phyloP scores from a whole-genome alignment of 2,888 invertebrate genomes.

The Ophion slaviceki region DNA sequence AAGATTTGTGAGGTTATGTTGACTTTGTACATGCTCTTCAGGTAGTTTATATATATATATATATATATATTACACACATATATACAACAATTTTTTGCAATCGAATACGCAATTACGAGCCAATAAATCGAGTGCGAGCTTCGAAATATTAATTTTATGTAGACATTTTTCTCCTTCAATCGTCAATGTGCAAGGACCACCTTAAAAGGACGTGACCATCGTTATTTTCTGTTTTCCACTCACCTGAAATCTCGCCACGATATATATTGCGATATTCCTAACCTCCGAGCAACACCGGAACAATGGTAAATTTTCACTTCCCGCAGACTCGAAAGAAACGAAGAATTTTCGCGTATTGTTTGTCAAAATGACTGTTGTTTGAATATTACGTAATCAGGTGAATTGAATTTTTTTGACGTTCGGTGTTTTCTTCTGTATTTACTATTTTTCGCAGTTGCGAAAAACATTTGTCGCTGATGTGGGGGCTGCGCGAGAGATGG shows the following conservation, averaged over 20 bases:
- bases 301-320: neutral
- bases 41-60: too few species aligned
- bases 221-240: neutral
- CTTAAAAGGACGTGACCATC: neutral
- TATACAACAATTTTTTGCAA: neutral
- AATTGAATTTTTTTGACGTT: neutral
- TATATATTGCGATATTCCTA: constrained; percentile 13
- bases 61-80: neutral
- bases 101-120: neutral
- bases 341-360: constrained; percentile 14
- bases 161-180: neutral
- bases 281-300: constrained; percentile 21
- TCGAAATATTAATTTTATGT: neutral
- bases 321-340: neutral
- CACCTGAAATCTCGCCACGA: neutral
- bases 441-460: neutral
- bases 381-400: neutral
- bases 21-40: too few species aligned
- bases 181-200: neutral
- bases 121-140: neutral
- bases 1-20: too few species aligned
- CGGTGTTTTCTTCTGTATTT: constrained; percentile 1
- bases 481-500: neutral
- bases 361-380: neutral
- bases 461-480: neutral